A percentile compares a stretch with the other conserved stretches of the same genome.
phyloP scores from a whole-genome alignment of 2,113 vertebrate species.

The Tympanuchus pallidicinctus region DNA sequence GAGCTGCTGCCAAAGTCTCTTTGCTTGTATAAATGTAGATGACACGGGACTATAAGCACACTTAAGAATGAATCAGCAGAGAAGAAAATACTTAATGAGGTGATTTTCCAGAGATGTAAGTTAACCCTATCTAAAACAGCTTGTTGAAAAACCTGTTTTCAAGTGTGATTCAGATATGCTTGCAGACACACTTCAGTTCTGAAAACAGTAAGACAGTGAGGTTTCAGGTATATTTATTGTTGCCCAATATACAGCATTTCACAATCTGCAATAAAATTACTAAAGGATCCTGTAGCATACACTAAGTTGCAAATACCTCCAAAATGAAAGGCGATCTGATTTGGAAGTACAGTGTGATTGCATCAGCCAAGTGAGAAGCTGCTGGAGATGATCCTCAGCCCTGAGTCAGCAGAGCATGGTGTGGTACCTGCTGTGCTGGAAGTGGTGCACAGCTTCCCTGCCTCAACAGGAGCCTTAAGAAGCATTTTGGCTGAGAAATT shows the following conservation, averaged over 20 bases:
- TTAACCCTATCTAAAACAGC: neutral
- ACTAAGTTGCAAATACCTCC: neutral
- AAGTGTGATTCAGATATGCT: neutral
- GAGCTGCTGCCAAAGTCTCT: neutral
- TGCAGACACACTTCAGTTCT: constrained; percentile 3
- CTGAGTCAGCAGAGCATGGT: neutral
- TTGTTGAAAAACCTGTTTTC: neutral
- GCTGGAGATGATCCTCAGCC: neutral
- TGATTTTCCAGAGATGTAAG: neutral
- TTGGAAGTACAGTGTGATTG: constrained; percentile 19
- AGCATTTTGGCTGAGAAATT: neutral
- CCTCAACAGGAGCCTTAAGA: neutral
- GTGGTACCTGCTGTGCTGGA: neutral
- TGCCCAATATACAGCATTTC: constrained; percentile 40
- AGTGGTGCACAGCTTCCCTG: neutral
- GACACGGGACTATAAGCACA: neutral
- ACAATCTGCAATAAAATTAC: constrained; percentile 20
- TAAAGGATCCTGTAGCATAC: neutral
- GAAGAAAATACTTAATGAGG: neutral
- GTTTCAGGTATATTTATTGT: constrained; percentile 6
- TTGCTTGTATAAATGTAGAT: neutral
- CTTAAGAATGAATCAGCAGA: neutral
- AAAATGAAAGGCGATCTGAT: constrained; percentile 7
- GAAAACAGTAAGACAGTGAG: neutral
- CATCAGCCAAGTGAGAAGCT: constrained; percentile 51